Percentiles rank a stretch among this genome's conserved stretches.
Conservation (phyloP, 2,888 invertebrate species). For the Saturnia pavonia region DNA sequence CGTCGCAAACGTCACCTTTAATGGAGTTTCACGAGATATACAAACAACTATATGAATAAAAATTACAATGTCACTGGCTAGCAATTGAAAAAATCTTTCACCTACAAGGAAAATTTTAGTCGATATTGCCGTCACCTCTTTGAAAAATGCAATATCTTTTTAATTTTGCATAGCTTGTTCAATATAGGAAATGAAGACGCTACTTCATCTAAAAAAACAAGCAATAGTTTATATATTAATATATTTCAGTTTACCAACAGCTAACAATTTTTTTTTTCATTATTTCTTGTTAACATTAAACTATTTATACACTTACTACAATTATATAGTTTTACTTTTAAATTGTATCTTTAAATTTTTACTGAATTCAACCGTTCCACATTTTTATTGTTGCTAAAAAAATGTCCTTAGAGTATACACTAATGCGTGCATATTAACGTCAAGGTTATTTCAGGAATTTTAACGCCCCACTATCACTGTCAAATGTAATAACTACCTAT, state of each 20-base stretch:
- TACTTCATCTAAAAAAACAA: not conserved
- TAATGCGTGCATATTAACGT: constrained; percentile 14
- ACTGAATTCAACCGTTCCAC: not conserved
- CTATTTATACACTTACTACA: not conserved
- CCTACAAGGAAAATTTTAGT: not conserved
- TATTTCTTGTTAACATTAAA: not conserved
- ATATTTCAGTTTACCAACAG: too few relatives aligned
- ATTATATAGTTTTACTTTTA: not conserved
- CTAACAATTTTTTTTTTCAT: not conserved
- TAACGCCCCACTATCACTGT: constrained; percentile 24
- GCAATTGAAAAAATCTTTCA: too few relatives aligned
- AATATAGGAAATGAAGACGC: not conserved
- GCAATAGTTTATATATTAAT: too few relatives aligned
- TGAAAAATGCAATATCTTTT: not conserved
- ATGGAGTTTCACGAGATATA: too few relatives aligned
- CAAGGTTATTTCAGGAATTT: constrained; percentile 27
- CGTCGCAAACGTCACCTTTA: too few relatives aligned
- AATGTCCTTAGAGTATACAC: not conserved
- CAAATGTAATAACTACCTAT: constrained; percentile 20
- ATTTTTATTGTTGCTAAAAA: not conserved
- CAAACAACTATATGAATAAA: too few relatives aligned
- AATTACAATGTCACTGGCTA: too few relatives aligned
- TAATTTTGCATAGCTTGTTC: not conserved
- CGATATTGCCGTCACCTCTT: not conserved
- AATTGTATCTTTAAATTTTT: not conserved